Conservation (phyloP, 2,888 invertebrate species). For the Merodon equestris region DNA sequence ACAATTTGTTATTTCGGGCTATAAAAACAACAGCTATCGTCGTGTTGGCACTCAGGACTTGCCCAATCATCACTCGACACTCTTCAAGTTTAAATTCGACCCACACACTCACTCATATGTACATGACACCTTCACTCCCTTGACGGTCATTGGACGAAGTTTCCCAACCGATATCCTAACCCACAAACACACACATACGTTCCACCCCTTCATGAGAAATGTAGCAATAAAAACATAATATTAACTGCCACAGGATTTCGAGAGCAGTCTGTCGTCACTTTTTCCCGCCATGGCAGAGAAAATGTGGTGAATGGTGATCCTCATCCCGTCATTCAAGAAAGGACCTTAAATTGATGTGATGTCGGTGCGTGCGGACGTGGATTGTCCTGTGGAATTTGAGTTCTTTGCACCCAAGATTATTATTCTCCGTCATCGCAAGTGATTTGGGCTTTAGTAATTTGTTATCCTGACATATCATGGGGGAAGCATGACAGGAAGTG, state of each 20-base stretch:
- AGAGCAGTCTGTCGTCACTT: slow-evolving; percentile 2
- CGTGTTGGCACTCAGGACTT: slow-evolving; percentile 31
- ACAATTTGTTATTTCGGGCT: slow-evolving; percentile 47
- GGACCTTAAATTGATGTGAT: too few species aligned
- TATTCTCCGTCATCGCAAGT: slow-evolving; percentile 47
- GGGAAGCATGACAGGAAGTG: slow-evolving; percentile 1
- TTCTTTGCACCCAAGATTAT: slow-evolving; percentile 41
- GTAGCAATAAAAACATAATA: slow-evolving; percentile 57
- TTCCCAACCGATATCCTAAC: slow-evolving; percentile 1
- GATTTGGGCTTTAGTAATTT: slow-evolving; percentile 55
- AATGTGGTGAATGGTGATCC: too few species aligned
- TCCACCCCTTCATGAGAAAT: slow-evolving; percentile 22
- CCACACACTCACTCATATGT: slow-evolving; percentile 5
- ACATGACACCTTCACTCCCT: not conserved
- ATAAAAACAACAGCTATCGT: slow-evolving; percentile 58
- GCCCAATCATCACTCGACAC: slow-evolving; percentile 33
- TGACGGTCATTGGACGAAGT: slow-evolving; percentile 38
- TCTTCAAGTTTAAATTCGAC: slow-evolving; percentile 10
- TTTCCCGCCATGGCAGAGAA: too few species aligned
- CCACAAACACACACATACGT: not conserved
- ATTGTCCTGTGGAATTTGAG: slow-evolving; percentile 9
- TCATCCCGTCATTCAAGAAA: too few species aligned
- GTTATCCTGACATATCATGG: slow-evolving; percentile 46
- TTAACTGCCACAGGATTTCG: slow-evolving; percentile 48
- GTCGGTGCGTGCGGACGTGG: too few species aligned